Evolutionary conservation across 2,113 vertebrate species (phyloP), one percentile per base, ranked within the genome.

Genomic region (Arvicanthis niloticus): DNA sequence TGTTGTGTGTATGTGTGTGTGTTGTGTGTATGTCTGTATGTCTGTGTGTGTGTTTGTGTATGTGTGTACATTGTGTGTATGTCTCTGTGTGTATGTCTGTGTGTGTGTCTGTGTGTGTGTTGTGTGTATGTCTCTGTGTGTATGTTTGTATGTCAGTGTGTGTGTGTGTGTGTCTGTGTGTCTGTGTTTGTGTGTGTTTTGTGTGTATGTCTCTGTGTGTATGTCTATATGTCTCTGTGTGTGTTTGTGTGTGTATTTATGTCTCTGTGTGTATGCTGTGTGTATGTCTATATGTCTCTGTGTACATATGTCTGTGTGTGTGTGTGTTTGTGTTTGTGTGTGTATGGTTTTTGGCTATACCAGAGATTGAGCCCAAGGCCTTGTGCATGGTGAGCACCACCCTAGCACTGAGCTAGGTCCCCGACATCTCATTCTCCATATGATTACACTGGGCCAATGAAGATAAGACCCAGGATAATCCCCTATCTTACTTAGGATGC

Each of bases 391-490:
- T 56, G 80, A 88, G 40, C 15, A 81, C 22, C 45, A 2, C 34
- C 6, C 31, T 48, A 60, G 12, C 29, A 70, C 60, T 78, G 29
- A 93, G 5, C 7, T 58, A 16, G 3, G 53, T 8, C 15, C 26
- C 31, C 51, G 60, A 31, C 31, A 17, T 72, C 45, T 92, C 24
- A 24, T 16, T 31, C 31, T 16, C 37, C 42, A 56, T 93, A 13
- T 60, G 80, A 89, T 86, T 89, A 81, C 26, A 85, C 7, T 78
- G 90, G 62, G 37, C 70, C 16, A 22, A 62, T 16, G 7, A 45
- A 93, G 67, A 91, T 93, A 89, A 95, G 29, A 91, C 68, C 73
- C 56, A 89, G 45, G 7, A 95, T 96, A 93, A 95, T 70, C 40
- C 75, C 26, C 51, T 89, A 65, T 75, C 77, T 81, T 65, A 62